Evolutionary conservation across 2,888 invertebrate genomes (phyloP), one percentile per base, ranked within the genome.

Genomic region (Girardia tigrina): DNA sequence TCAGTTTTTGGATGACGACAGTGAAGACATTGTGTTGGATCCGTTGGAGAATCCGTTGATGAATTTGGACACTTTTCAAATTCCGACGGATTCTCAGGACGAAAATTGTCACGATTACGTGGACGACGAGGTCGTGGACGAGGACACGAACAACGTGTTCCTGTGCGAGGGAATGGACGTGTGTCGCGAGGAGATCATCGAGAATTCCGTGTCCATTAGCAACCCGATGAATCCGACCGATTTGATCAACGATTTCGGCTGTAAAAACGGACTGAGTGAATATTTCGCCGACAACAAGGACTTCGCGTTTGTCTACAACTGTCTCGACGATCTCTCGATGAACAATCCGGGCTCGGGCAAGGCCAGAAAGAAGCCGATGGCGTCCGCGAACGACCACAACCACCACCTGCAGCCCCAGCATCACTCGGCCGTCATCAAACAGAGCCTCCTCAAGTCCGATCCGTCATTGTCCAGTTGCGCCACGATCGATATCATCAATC

Each of bases 71-170:
- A 56, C 56, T 12, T 56, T 56, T 56, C 56, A 56, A 56, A 56
- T 56, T 12, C 56, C 56, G 2, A 56, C n/a, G 6, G 56, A 56
- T 56, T 56, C 56, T 8, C 56, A 56, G 23, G 56, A 56, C 23
- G 56, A 56, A 56, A 56, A 56, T 56, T 56, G 56, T 56, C 56
- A 56, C 23, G 56, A 56, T n/a, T 56, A 56, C 23, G 56, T 56
- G n/a, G 56, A 56, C n/a, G 56, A 56, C n/a, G 36, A 36, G 16
- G 56, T 56, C 23, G 56, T 56, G 20, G 56, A 56, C n/a, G 56
- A 56, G 23, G 56, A 56, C n/a, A 56, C 56, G 2, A 56, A 56
- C 23, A 56, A 56, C n/a, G 56, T 56, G n/a, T 56, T 56, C 56
- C n/a, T 56, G 2, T 56, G 56, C n/a, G 56, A 56, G 23, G 56